Conservation (phyloP, 2,113 vertebrate species). For the Brachyistius frenatus region DNA sequence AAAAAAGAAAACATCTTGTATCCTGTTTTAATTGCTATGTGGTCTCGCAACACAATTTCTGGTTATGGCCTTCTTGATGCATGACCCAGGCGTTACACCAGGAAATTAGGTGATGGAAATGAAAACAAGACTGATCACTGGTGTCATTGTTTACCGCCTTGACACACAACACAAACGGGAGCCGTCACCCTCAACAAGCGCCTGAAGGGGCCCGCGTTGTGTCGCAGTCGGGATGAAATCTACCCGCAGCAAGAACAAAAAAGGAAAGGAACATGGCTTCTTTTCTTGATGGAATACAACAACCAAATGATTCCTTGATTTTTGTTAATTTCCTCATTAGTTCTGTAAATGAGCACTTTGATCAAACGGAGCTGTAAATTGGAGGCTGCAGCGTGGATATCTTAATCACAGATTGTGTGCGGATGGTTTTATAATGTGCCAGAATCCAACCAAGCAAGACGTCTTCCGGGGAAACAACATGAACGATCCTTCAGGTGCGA, state of each 20-base stretch:
- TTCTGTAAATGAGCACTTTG: conserved; percentile 61
- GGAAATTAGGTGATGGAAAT: conserved; percentile 65
- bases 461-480: not conserved
- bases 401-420: conserved; percentile 40
- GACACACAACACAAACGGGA: conserved; percentile 22
- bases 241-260: conserved; percentile 2
- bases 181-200: not conserved
- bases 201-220: not conserved
- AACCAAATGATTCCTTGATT: conserved; percentile 49
- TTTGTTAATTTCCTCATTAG: conserved; percentile 64
- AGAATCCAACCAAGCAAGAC: not conserved
- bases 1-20: conserved; percentile 59
- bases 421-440: conserved; percentile 16
- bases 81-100: conserved; percentile 71
- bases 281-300: conserved; percentile 47
- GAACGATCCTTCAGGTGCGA: conserved; percentile 11
- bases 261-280: conserved; percentile 5
- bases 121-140: conserved; percentile 58
- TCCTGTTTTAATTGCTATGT: conserved; percentile 79
- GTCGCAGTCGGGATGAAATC: conserved; percentile 41
- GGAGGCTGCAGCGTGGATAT: conserved; percentile 30
- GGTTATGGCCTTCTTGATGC: conserved; percentile 64
- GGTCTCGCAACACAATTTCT: conserved; percentile 67
- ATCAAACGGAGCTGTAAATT: conserved; percentile 41
- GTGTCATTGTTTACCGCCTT: conserved; percentile 36